phyloP scores from a whole-genome alignment of 2,113 vertebrate species.

The Muscicapa adusta region DNA sequence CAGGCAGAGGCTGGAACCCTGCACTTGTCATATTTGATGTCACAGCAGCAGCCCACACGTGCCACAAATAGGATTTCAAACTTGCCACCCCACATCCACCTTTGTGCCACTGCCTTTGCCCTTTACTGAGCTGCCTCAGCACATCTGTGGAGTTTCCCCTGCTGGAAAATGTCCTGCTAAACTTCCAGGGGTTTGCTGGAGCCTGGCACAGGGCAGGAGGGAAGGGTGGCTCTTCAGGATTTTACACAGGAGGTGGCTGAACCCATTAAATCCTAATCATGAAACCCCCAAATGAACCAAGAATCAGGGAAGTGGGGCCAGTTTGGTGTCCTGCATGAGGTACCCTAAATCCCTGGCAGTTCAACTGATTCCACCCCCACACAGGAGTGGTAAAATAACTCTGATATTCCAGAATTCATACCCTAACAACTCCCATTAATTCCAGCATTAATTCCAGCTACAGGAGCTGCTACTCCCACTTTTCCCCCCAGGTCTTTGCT shows the following conservation, averaged over 20 bases:
- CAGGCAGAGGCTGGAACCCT: not conserved
- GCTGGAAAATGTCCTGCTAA: not conserved
- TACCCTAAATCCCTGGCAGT: not conserved
- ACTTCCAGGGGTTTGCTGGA: too few species aligned
- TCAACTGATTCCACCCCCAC: not conserved
- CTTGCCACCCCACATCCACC: not conserved
- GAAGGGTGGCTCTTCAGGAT: not conserved
- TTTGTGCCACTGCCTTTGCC: not conserved
- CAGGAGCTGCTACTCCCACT: not conserved
- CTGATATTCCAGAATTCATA: not conserved
- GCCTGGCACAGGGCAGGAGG: not conserved
- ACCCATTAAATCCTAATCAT: accelerated
- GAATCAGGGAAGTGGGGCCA: not conserved
- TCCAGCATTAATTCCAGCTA: not conserved
- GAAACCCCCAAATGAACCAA: accelerated
- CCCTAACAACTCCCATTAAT: not conserved
- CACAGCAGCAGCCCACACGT: not conserved
- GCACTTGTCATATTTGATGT: not conserved
- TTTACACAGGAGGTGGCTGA: not conserved
- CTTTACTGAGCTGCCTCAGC: not conserved
- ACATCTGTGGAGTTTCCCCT: not conserved
- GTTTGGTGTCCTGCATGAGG: accelerated
- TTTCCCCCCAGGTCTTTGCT: not conserved
- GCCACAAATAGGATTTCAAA: not conserved
- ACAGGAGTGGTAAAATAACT: not conserved